A percentile compares a stretch with the other conserved stretches of the same genome.
phyloP scores from a whole-genome alignment of 2,113 vertebrate genomes.

The Prunella himalayana region DNA sequence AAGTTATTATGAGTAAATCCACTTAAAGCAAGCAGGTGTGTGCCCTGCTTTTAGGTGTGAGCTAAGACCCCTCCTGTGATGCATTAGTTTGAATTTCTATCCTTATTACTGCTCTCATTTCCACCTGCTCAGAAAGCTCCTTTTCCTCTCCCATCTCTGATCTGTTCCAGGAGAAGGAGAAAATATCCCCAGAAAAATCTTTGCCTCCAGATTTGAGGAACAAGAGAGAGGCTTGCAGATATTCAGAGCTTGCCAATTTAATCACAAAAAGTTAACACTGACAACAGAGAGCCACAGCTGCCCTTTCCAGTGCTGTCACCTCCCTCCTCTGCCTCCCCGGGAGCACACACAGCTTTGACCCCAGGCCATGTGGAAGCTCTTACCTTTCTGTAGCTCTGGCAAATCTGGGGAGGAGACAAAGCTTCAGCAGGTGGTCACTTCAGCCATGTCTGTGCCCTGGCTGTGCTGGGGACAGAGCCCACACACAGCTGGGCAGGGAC shows the following conservation, averaged over 20 bases:
- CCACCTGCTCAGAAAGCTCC: background rate
- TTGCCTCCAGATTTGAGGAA: background rate
- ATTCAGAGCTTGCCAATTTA: background rate
- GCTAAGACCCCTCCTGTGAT: background rate
- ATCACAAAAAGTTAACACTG: background rate
- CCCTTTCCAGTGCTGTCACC: background rate
- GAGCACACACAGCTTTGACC: background rate
- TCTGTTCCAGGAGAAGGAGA: background rate
- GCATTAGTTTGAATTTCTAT: background rate
- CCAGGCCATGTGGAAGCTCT: background rate
- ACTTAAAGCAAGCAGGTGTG: background rate
- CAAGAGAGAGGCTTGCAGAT: background rate
- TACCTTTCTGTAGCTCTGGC: conserved; percentile 19
- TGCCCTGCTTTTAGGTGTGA: background rate
- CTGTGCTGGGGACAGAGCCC: background rate
- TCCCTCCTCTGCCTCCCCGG: background rate
- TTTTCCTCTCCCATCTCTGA: background rate
- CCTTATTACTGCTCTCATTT: background rate
- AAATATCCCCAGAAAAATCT: background rate
- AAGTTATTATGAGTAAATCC: background rate
- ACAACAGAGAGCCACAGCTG: background rate
- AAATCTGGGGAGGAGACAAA: accelerated
- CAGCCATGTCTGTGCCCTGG: background rate
- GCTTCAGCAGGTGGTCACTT: background rate
- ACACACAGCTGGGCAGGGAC: background rate